phyloP scores from a whole-genome alignment of 2,113 vertebrate genomes.

The Dicrurus megarhynchus region DNA sequence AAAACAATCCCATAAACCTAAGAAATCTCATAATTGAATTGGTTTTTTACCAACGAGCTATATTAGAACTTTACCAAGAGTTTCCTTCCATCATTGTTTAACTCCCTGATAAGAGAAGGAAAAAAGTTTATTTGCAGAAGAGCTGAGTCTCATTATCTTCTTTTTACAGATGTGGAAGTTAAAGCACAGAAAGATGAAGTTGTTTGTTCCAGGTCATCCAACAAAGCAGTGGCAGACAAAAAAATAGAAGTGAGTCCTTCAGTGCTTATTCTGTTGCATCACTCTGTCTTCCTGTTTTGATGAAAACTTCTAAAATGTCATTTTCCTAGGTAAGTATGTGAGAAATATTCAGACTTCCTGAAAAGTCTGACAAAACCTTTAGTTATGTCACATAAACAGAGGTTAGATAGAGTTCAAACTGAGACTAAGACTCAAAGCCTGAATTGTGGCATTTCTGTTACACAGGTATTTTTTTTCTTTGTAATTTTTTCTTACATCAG shows the following conservation, averaged over 20 bases:
- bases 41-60: neutral
- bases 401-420: neutral
- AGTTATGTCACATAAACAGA: neutral
- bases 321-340: neutral
- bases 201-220: slow-evolving; percentile 4
- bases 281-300: slow-evolving; percentile 25
- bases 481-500: neutral
- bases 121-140: neutral
- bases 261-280: neutral
- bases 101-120: neutral
- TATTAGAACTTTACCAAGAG: neutral
- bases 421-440: neutral
- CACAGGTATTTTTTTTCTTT: neutral
- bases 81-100: neutral
- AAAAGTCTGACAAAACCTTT: neutral
- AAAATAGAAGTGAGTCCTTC: neutral
- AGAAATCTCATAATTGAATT: neutral
- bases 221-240: neutral
- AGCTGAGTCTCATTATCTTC: neutral
- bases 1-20: slow-evolving; percentile 33
- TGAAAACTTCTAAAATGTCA: neutral
- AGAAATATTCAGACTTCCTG: neutral
- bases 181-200: neutral
- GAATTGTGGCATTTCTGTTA: neutral
- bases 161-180: slow-evolving; percentile 31